Evolutionary conservation across 2,113 vertebrate genomes (phyloP).

Genomic region (Crotalus helleri): DNA sequence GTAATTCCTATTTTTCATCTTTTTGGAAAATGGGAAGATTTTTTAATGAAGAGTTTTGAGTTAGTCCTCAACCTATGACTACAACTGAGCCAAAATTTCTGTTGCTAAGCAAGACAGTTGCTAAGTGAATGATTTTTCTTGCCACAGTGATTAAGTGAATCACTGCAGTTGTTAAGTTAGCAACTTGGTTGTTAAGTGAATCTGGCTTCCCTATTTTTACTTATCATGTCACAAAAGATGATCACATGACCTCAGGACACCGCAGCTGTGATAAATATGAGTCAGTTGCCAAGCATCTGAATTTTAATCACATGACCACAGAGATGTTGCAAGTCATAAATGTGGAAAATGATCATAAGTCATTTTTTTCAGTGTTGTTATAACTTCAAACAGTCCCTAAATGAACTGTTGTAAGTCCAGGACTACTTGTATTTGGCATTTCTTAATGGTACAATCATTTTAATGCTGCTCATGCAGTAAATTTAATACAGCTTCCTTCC

Average conservation of each 20-base stretch:
- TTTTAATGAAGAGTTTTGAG: not conserved
- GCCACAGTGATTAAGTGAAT: not conserved
- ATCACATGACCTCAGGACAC: not conserved
- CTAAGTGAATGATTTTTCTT: not conserved
- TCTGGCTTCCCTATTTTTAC: not conserved
- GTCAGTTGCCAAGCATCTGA: not conserved
- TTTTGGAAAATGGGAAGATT: not conserved
- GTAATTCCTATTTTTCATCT: not conserved
- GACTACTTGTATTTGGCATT: not conserved
- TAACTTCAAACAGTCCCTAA: not conserved
- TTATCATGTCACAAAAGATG: not conserved
- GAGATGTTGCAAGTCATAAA: not conserved
- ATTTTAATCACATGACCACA: not conserved
- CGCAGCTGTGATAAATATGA: not conserved
- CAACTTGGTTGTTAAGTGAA: not conserved
- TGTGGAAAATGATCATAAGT: not conserved
- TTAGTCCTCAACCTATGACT: not conserved
- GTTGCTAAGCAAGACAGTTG: not conserved
- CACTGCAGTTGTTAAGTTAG: not conserved
- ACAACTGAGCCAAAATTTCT: not conserved
- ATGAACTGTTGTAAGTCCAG: not conserved
- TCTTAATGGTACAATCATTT: not conserved
- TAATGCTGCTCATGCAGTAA: not conserved
- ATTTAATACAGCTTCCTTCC: not conserved
- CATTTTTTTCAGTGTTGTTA: not conserved